Conservation (phyloP, 2,888 invertebrate species). For the Dione juno region DNA sequence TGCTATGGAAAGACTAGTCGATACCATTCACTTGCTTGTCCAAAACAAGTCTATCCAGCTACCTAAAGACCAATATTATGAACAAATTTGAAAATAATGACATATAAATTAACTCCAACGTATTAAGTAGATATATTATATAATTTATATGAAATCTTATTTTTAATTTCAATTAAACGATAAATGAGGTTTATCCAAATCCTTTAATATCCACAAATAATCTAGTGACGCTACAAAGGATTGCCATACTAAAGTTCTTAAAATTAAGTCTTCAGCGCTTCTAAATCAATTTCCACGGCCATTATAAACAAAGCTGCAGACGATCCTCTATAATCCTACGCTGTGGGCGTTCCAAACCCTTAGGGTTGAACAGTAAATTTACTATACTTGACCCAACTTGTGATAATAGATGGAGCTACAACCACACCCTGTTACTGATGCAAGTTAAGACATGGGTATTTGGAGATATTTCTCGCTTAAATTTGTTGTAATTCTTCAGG, state of each 20-base stretch:
- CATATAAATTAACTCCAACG: no score
- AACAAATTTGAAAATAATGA: no score
- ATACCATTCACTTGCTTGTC: no score
- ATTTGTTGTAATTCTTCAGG: slow-evolving; percentile 44
- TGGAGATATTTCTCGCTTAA: slow-evolving; percentile 40
- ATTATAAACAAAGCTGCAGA: slow-evolving; percentile 45
- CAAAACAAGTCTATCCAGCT: no score
- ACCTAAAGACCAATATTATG: no score
- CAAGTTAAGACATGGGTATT: slow-evolving; percentile 44
- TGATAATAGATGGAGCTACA: slow-evolving; percentile 47
- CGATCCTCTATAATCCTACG: slow-evolving; percentile 46
- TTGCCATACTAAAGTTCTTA: slow-evolving; percentile 40
- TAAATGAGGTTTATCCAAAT: slow-evolving; percentile 37
- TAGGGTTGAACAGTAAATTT: slow-evolving; percentile 46
- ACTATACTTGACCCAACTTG: slow-evolving; percentile 46
- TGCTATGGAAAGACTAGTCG: no score
- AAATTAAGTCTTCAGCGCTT: slow-evolving; percentile 45
- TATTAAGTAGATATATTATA: background rate
- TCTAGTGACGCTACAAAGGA: slow-evolving; percentile 37
- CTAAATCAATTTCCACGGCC: slow-evolving; percentile 48
- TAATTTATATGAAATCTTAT: slow-evolving; percentile 5
- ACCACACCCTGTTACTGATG: slow-evolving; percentile 44
- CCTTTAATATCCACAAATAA: slow-evolving; percentile 35
- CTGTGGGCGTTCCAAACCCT: slow-evolving; percentile 43
- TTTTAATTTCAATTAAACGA: slow-evolving; percentile 27